Conservation (phyloP, 2,888 invertebrate genomes). For the Eupithecia pulchellata region DNA sequence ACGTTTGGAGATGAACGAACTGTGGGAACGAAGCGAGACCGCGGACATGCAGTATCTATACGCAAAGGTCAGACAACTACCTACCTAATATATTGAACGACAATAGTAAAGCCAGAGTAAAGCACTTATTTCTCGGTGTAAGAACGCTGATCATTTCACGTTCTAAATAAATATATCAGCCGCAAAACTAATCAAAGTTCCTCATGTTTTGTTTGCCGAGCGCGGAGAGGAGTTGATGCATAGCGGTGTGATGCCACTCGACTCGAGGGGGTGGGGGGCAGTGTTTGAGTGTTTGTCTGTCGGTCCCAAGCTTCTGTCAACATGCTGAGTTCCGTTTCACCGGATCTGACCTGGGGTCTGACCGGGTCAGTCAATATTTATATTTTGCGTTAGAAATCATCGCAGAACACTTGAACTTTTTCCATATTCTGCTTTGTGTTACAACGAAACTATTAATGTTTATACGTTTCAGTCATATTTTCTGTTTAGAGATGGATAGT, state of each 20-base stretch:
- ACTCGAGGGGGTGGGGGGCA: conserved; percentile 40
- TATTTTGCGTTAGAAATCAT: conserved; percentile 31
- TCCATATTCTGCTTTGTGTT: background rate
- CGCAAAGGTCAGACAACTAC: background rate
- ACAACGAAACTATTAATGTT: background rate
- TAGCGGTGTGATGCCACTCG: conserved; percentile 46
- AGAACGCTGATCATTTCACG: background rate
- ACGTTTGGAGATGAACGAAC: conserved; percentile 10
- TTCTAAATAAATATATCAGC: background rate
- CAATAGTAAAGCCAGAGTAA: background rate
- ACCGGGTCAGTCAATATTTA: conserved; percentile 41
- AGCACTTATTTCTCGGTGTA: background rate
- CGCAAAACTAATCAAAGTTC: conserved; percentile 33
- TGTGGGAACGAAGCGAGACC: background rate
- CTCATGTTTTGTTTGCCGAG: conserved; percentile 15
- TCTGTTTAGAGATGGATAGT: background rate
- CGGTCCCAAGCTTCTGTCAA: conserved; percentile 44
- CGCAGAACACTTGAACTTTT: conserved; percentile 22
- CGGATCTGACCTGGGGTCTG: conserved; percentile 37
- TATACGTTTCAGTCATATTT: background rate
- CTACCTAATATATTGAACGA: background rate
- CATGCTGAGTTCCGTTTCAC: conserved; percentile 39
- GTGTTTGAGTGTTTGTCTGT: conserved; percentile 53
- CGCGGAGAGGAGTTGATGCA: conserved; percentile 21
- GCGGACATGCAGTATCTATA: background rate